Evolutionary conservation across 2,797 vertebrate species (phyloP).

Genomic region (Selene dorsalis): DNA sequence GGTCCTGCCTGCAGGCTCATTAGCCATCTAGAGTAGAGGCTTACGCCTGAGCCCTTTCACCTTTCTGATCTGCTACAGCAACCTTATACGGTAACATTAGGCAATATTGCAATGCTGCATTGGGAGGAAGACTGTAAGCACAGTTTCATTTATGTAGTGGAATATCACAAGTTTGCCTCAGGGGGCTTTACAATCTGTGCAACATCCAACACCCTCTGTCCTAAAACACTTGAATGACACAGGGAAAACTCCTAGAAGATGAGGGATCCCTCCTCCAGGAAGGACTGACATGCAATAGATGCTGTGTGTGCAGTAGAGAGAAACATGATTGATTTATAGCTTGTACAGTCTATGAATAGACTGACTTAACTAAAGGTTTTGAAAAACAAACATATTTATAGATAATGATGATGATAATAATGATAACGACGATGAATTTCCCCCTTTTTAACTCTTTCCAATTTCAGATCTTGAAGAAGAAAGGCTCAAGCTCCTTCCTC

Average conservation of each 20-base stretch:
- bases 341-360: neutral
- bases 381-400: conserved; percentile 1
- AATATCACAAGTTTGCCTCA: neutral
- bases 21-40: conserved; percentile 61
- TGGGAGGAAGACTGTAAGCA: conserved; percentile 21
- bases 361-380: conserved; percentile 1
- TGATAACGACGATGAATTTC: conserved; percentile 8
- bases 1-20: conserved; percentile 60
- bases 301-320: neutral
- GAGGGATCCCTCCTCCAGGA: too few species aligned
- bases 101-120: conserved; percentile 46
- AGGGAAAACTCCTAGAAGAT: too few species aligned
- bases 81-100: conserved; percentile 60
- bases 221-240: too few species aligned
- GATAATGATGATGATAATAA: conserved; percentile 11
- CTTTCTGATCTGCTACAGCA: conserved; percentile 39
- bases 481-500: conserved; percentile 89
- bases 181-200: neutral
- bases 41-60: conserved; percentile 63
- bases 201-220: neutral
- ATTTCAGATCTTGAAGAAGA: conserved; percentile 91
- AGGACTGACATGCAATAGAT: neutral
- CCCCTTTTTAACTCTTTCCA: conserved; percentile 1
- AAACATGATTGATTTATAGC: neutral
- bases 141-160: neutral